Evolutionary conservation across 64 coral and sea anemone genomes (phyloP), one percentile per base, ranked within the genome.

Genomic region (Stichodactyla helianthus): DNA sequence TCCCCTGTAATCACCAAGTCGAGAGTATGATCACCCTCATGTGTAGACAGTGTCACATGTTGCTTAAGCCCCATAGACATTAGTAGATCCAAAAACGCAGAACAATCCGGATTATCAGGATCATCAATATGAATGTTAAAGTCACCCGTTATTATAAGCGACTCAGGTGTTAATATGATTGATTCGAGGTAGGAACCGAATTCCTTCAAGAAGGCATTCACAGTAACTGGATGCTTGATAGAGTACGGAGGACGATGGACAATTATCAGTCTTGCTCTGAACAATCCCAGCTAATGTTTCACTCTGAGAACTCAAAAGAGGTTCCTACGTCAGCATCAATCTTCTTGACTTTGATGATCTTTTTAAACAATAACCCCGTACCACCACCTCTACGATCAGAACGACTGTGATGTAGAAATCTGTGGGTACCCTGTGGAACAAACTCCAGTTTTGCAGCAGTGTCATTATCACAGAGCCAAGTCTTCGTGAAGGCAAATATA

Each of bases 101-200:
- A 13, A 9, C 58, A 31, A 17, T 59, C 83, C 63, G 83, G 19
- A 62, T 62, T 26, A 28, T 23, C 20, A 1, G 54, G 7, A 15
- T 8, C 8, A 62, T 63, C 16, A n/a, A 59, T 25, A 44, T 85
- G 57, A 85, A 85, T 63, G 27, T 85, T 85, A 18, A 60, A 60
- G 26, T 84, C 54, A 22, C 82, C 55, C 5, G 53, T 20, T 16
- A 55, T 77, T 25, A 60, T 53, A 4, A 87, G 19, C 0, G 67
- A 31, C 25, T 87, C 86, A 17, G 18, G 50, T 52, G 51, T 51
- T 10, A 87, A 17, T 23, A 87, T 54, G 19, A 87, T 77, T 2
- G 91, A 92, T 55, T 92, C 91, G 2, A 92, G 62, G 59, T 92
- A 92, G 68, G 83, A 77, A 56, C 85, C 62, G 70, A 92, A 92